A percentile compares a stretch with the other conserved stretches of the same genome.
These are phyloP conservation scores for Hippolais icterina DNA, from an alignment of 2,113 vertebrate species.

Conservation along the genomic window DNA sequence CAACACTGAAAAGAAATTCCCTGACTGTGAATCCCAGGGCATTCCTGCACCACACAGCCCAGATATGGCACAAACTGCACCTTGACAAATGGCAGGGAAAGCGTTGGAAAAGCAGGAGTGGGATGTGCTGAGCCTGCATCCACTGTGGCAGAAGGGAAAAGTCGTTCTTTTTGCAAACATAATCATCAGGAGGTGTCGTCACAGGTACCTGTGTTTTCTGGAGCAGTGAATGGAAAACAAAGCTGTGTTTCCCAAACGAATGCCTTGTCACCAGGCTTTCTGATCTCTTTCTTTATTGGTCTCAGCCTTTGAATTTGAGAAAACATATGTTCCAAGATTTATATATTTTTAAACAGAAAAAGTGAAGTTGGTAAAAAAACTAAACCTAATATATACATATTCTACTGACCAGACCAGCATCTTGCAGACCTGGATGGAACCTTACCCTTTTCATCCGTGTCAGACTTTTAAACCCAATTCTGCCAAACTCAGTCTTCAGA, in stretches of 20 bases:
- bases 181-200: fast-evolving
- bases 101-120: background rate
- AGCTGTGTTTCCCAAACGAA: background rate
- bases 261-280: background rate
- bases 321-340: fast-evolving
- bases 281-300: background rate
- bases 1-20: background rate
- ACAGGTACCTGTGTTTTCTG: background rate
- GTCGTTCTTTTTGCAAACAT: too few relatives aligned
- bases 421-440: background rate
- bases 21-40: background rate
- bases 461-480: background rate
- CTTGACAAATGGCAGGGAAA: background rate
- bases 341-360: background rate
- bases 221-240: background rate
- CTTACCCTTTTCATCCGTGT: background rate
- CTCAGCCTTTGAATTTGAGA: background rate
- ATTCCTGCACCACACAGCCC: background rate
- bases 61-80: fast-evolving
- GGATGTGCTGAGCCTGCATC: background rate
- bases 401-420: background rate
- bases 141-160: background rate
- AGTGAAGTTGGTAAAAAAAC: background rate
- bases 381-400: background rate
- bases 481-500: background rate